A percentile compares a stretch with the other conserved stretches of the same genome.
Evolutionary conservation across 2,888 invertebrate genomes (phyloP).

Genomic region (Ischnus inquisitorius): DNA sequence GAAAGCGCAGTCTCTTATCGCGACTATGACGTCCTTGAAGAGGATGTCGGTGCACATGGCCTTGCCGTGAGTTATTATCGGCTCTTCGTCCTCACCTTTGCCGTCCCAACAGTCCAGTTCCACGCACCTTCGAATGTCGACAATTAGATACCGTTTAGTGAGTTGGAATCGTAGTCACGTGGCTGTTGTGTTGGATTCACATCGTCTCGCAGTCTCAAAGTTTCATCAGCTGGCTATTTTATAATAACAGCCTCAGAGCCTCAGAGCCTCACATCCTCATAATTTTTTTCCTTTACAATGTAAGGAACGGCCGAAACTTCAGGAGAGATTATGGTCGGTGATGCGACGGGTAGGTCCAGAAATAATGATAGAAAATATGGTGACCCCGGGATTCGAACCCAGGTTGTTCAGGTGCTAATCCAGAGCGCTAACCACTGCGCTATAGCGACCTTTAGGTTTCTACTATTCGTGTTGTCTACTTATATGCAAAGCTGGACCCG

Average conservation of each 20-base stretch:
- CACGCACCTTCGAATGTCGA: conserved; percentile 86
- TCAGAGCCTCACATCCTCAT: neutral
- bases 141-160: neutral
- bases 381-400: no score
- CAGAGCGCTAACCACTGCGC: no score
- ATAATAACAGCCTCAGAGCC: neutral
- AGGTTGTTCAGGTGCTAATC: no score
- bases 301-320: no score
- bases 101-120: conserved; percentile 92
- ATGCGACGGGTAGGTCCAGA: no score
- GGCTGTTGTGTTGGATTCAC: neutral
- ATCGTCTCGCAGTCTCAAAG: neutral
- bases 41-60: conserved; percentile 92
- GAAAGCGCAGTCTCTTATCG: conserved; percentile 90
- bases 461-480: no score
- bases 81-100: conserved; percentile 89
- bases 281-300: no score
- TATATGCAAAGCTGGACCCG: no score
- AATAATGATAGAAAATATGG: no score
- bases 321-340: no score
- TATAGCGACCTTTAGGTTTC: no score
- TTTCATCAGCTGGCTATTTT: neutral
- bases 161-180: neutral
- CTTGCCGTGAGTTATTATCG: conserved; percentile 91
- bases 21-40: conserved; percentile 88